Evolutionary conservation across 2,113 vertebrate species (phyloP).

Genomic region (Brachyhypopomus gauderio): DNA sequence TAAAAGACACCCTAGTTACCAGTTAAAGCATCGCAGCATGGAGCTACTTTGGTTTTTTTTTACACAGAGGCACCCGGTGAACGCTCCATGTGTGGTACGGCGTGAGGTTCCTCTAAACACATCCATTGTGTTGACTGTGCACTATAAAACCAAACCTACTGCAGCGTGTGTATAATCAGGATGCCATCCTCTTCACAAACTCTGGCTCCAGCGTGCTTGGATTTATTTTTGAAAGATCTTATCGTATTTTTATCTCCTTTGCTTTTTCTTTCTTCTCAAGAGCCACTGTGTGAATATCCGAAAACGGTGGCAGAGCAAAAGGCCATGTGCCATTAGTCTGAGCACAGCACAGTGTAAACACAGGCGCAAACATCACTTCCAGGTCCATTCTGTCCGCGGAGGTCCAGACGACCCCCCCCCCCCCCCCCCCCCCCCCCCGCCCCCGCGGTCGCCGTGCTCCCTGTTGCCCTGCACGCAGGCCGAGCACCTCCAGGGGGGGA

Average conservation of each 20-base stretch:
- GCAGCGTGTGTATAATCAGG: not conserved
- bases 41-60: not conserved
- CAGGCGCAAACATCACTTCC: not conserved
- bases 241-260: not conserved
- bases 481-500: constrained; percentile 38
- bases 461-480: constrained; percentile 13
- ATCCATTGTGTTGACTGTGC: not conserved
- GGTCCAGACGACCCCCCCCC: too few relatives aligned
- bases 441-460: constrained; percentile 22
- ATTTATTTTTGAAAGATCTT: not conserved
- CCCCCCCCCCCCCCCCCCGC: too few relatives aligned
- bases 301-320: constrained; percentile 16
- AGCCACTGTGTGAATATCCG: constrained; percentile 2
- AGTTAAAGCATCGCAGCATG: not conserved
- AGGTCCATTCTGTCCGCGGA: too few relatives aligned
- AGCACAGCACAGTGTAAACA: constrained; percentile 37
- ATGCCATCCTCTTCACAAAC: too few relatives aligned
- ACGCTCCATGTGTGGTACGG: not conserved
- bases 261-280: not conserved
- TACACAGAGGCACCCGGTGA: not conserved
- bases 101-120: not conserved
- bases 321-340: constrained; percentile 36
- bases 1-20: not conserved
- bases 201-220: not conserved
- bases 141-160: not conserved